These are phyloP conservation scores for Bradypodion ventrale DNA, from an alignment of 2,797 vertebrate species.

Conservation along the genomic window DNA sequence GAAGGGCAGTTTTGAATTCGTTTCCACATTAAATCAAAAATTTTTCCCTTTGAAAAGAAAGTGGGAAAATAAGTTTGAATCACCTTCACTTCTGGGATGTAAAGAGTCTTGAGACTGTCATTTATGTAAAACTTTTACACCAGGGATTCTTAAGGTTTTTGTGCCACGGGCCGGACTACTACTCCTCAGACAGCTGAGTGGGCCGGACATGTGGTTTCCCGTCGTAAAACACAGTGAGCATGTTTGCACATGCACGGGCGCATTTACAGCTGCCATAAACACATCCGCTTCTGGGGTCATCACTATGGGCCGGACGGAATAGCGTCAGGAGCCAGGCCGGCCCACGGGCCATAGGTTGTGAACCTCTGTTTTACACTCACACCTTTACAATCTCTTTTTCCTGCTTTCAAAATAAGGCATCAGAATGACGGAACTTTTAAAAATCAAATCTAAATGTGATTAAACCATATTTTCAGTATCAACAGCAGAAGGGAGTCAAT, in stretches of 20 bases:
- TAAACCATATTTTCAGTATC: background rate
- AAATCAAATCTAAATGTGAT: background rate
- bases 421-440: background rate
- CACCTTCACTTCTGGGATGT: background rate
- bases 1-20: conserved; percentile 84
- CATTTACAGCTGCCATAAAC: too few relatives aligned
- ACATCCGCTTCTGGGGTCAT: too few relatives aligned
- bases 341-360: too few relatives aligned
- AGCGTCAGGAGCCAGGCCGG: too few relatives aligned
- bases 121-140: conserved; percentile 24
- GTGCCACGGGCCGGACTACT: too few relatives aligned
- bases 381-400: background rate
- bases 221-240: too few relatives aligned
- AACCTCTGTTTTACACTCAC: too few relatives aligned
- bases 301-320: too few relatives aligned
- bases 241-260: too few relatives aligned
- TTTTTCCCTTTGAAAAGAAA: conserved; percentile 77
- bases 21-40: conserved; percentile 84
- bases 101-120: background rate
- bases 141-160: too few relatives aligned
- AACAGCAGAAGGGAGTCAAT: background rate
- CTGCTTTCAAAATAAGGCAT: background rate
- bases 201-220: too few relatives aligned
- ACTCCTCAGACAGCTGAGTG: too few relatives aligned
- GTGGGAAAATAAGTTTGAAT: conserved; percentile 22